Percentiles rank a stretch among this genome's conserved stretches.
phyloP scores from a whole-genome alignment of 1,140 invertebrate species.

The Meloidogyne exigua region DNA sequence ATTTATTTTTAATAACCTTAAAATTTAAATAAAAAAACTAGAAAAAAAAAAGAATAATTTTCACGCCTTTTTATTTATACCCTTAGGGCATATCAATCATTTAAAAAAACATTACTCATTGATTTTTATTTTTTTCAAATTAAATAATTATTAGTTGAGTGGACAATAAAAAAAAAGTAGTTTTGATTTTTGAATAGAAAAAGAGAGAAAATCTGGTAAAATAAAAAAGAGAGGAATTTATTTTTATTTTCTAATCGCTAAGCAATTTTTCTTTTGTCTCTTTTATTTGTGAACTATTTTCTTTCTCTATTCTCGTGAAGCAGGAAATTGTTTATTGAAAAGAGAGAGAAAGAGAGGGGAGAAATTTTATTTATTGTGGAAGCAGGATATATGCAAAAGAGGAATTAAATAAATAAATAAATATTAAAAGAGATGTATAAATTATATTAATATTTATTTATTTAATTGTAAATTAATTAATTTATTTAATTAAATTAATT shows the following conservation, averaged over 20 bases:
- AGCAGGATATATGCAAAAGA: background rate
- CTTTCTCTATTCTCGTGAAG: background rate
- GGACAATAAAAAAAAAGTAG: background rate
- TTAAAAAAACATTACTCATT: background rate
- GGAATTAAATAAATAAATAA: no score
- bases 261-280: background rate
- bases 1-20: no score
- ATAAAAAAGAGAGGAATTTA: no score
- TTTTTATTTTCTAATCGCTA: background rate
- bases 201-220: background rate
- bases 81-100: background rate
- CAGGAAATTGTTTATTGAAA: background rate
- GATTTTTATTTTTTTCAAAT: background rate
- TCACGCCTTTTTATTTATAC: background rate
- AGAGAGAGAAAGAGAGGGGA: background rate
- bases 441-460: no score
- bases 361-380: background rate
- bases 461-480: no score
- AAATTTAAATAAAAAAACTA: background rate
- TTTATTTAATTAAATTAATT: no score
- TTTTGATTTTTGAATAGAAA: background rate
- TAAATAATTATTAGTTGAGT: background rate
- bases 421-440: no score
- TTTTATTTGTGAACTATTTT: no score
- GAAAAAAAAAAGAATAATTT: background rate